Base-by-base conservation (phyloP, 2,113 vertebrate species). In the Romanogobio albipinnatus region DNA sequence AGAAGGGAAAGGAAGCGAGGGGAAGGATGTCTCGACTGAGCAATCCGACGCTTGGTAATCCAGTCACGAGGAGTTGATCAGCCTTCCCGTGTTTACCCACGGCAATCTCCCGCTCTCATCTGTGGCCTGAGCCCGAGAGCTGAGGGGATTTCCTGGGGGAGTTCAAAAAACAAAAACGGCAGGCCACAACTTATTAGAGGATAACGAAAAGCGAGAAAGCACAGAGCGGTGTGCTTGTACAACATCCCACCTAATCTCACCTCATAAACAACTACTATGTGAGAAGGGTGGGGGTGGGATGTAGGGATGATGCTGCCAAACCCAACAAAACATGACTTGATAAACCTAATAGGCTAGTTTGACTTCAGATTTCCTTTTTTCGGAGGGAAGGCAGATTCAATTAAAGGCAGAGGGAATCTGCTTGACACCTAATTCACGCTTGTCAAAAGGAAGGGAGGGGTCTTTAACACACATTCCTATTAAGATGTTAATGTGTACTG, bases 351-450 rank as follows among this genome's bases (percentile, higher is more conserved):
- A 93, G 94, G 95, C 96, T 97, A 96, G 96, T 97, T 96, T 96
- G 96, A 96, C 94, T 95, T 92, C 92, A 95, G 95, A 96, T 97
- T 90, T 90, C 85, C 66, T 76, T 88, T 80, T 84, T 95, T 94
- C 94, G 91, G 94, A 93, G 76, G 78, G 94, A 53, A 77, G 95
- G 96, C 95, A 96, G 96, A 96, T 97, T 97, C 97, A 97, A 97
- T 97, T 98, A 98, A 90, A 96, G 94, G 93, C 94, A 95, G 96
- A 95, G 96, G 96, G 96, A 96, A 96, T 96, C 96, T 95, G 94
- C 95, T 95, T 97, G 96, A 97, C 96, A 96, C 96, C 95, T 95
- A 96, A 97, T 97, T 97, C 95, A 89, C 93, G 95, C 95, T 95
- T 95, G 96, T 96, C 96, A 95, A 95, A 82, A 91, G 82, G 88